phyloP scores from a whole-genome alignment of 2,113 vertebrate genomes.

The Pseudorhombus dupliciocellatus region DNA sequence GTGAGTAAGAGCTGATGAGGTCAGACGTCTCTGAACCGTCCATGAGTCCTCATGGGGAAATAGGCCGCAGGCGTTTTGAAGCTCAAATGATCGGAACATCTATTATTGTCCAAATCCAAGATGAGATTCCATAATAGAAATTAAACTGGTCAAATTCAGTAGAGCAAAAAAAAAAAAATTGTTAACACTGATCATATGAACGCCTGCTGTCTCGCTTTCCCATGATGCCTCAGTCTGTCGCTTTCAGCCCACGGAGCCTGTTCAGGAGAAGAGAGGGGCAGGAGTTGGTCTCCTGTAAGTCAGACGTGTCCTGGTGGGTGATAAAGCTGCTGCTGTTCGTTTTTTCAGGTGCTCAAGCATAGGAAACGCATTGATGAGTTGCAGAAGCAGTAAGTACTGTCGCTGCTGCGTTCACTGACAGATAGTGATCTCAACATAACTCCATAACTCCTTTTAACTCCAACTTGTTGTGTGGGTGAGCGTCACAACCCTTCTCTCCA shows the following conservation, averaged over 20 bases:
- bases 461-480: constrained; percentile 11
- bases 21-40: background rate
- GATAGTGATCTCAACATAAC: constrained; percentile 1
- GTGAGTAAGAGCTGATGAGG: constrained; percentile 26
- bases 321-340: constrained; percentile 80
- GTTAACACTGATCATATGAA: background rate
- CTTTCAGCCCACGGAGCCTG: constrained; percentile 7
- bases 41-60: background rate
- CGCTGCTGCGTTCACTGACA: constrained; percentile 25
- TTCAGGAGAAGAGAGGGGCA: constrained; percentile 16
- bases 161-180: background rate
- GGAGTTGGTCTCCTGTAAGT: constrained; percentile 3
- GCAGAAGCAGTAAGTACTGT: constrained; percentile 92
- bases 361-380: constrained; percentile 92
- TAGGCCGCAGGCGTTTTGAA: background rate
- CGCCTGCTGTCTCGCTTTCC: constrained; percentile 32
- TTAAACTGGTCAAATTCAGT: background rate
- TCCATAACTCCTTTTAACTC: constrained; percentile 13
- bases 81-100: background rate
- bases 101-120: background rate
- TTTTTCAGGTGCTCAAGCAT: constrained; percentile 86
- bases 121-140: background rate
- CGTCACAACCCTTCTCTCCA: background rate
- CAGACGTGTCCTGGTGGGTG: constrained; percentile 32
- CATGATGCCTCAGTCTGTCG: constrained; percentile 41